These are phyloP conservation scores for Nycticryphes semicollaris DNA, from an alignment of 2,113 vertebrate genomes.

Conservation along the genomic window DNA sequence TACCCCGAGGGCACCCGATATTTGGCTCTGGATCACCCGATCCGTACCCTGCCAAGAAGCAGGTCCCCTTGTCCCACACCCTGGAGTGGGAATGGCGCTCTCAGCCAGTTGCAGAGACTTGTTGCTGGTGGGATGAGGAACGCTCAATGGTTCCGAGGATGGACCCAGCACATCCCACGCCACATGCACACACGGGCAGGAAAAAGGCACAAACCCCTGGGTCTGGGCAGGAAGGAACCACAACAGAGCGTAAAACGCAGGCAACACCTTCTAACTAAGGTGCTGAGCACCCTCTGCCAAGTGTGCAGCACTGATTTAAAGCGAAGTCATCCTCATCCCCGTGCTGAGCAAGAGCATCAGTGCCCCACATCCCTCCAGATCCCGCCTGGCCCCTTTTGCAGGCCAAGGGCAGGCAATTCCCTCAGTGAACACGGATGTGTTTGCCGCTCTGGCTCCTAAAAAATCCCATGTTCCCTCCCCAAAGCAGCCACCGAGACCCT, in stretches of 20 bases:
- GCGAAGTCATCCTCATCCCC: background rate
- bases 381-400: background rate
- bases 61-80: rapidly evolving
- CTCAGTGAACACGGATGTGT: rapidly evolving
- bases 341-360: background rate
- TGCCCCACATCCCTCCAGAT: rapidly evolving
- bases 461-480: background rate
- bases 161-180: rapidly evolving
- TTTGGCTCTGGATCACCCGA: background rate
- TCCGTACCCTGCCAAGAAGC: background rate
- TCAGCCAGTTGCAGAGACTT: rapidly evolving
- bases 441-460: rapidly evolving
- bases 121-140: rapidly evolving
- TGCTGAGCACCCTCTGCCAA: background rate
- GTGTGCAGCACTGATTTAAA: background rate
- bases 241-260: rapidly evolving
- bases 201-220: background rate
- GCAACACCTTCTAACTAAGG: rapidly evolving
- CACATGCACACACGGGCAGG: rapidly evolving
- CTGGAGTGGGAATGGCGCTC: background rate
- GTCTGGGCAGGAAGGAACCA: background rate
- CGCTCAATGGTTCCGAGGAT: rapidly evolving
- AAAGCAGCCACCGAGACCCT: background rate
- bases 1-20: background rate
- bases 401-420: too few species aligned